These are phyloP conservation scores for Gobio gobio DNA, from an alignment of 2,113 vertebrate species.

Conservation along the genomic window DNA sequence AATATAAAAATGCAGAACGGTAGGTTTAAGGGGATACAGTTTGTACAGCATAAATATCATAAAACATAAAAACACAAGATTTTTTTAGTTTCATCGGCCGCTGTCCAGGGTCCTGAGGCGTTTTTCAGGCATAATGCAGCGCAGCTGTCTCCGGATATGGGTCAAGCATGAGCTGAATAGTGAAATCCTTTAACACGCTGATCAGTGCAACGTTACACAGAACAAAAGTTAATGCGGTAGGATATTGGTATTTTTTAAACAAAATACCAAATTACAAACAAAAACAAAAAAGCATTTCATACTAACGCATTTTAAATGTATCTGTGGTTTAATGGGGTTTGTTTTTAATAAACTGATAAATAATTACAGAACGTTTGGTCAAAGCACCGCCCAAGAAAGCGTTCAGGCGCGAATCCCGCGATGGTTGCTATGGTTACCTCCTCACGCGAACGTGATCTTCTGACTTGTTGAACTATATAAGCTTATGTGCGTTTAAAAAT, in stretches of 20 bases:
- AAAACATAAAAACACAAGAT: too few relatives aligned
- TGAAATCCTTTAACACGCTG: constrained; percentile 1
- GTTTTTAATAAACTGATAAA: neutral
- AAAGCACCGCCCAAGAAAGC: neutral
- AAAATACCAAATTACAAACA: too few relatives aligned
- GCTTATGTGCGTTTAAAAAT: neutral
- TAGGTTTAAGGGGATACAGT: too few relatives aligned
- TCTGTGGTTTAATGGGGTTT: neutral
- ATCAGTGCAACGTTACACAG: neutral
- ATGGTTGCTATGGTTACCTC: constrained; percentile 10
- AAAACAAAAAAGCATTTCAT: too few relatives aligned
- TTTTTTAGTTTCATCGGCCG: neutral
- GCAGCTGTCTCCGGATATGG: constrained; percentile 30
- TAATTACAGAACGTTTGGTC: neutral
- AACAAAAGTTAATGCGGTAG: neutral
- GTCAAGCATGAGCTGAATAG: constrained; percentile 45
- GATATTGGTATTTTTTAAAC: too few relatives aligned
- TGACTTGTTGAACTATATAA: neutral
- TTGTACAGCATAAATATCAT: too few relatives aligned
- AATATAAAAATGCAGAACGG: too few relatives aligned
- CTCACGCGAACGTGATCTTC: neutral
- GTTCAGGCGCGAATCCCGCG: neutral
- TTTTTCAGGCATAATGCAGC: neutral
- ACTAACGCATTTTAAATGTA: too few relatives aligned
- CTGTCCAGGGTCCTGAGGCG: constrained; percentile 48